Evolutionary conservation across 2,797 vertebrate genomes (phyloP), one percentile per base, ranked within the genome.

Genomic region (Acomys russatus): DNA sequence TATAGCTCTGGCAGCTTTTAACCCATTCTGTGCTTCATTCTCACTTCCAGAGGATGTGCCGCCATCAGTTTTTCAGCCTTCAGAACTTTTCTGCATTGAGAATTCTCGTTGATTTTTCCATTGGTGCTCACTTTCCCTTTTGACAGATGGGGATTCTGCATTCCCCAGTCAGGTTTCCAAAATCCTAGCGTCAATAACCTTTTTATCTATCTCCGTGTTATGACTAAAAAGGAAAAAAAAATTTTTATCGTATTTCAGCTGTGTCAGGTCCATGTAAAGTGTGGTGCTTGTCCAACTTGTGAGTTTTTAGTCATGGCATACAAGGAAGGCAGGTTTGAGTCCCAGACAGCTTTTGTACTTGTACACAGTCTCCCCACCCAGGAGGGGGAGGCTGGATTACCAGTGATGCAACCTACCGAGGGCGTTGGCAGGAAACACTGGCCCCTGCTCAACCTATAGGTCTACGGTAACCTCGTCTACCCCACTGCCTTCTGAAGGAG

Each of bases 111-210:
- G 30, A 35, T 54, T 70, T 44, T 56, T 56, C 66, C 33, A 56
- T 5, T 44, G 5, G 7, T 20, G 66, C 35, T 10, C 38, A 61
- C 30, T 91, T 84, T 23, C 25, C 30, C 4, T 63, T 23, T 33
- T 35, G 22, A 22, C 63, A 82, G 90, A 84, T 82, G 10, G 77
- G 22, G 64, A 76, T 73, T 70, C 49, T 90, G 18, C 10, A 70
- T 89, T 94, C 66, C 88, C 80, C n/a, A 14, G 51, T 90, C 17
- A 22, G 49, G n/a, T 92, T 95, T 92, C 84, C 38, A 95, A 94
- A 84, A 56, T 82, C 71, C n/a, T 44, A 89, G 28, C 15, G 4
- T 7, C 20, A 89, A 64, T 23, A 64, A 61, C 6, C 12, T 77
- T 76, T 49, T n/a, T 9, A 54, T 10, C 2, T 6, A 86, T 15